Evolutionary conservation across 2,113 vertebrate species (phyloP).

Genomic region (Sigmodon hispidus): DNA sequence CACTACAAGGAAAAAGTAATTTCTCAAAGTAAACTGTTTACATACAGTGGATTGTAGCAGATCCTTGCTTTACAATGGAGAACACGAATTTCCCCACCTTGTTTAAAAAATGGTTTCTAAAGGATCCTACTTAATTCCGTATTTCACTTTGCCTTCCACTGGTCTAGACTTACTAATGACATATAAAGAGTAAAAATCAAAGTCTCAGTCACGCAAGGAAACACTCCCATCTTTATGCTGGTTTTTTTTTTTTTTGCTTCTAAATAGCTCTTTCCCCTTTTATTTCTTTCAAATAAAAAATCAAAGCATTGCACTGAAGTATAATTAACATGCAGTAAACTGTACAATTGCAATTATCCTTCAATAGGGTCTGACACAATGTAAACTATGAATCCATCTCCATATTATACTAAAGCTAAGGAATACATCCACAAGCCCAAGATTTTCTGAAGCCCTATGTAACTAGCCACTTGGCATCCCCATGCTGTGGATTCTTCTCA

Average conservation of each 20-base stretch:
- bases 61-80: background rate
- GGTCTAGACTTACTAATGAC: background rate
- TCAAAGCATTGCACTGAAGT: background rate
- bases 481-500: background rate
- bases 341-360: background rate
- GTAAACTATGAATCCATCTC: background rate
- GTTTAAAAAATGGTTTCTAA: constrained; percentile 19
- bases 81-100: background rate
- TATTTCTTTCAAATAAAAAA: background rate
- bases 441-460: background rate
- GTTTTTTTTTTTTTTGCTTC: background rate
- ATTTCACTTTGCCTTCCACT: background rate
- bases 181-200: background rate
- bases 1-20: constrained; percentile 23
- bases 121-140: background rate
- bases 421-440: background rate
- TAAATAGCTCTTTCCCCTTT: background rate
- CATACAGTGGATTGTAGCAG: background rate
- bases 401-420: background rate
- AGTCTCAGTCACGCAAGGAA: background rate
- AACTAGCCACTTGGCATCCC: background rate
- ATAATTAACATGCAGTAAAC: background rate
- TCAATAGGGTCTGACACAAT: background rate
- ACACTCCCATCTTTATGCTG: background rate
- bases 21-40: constrained; percentile 51